Evolutionary conservation across 2,888 invertebrate genomes (phyloP).

Genomic region (Cataglyphis rosenhaueri): DNA sequence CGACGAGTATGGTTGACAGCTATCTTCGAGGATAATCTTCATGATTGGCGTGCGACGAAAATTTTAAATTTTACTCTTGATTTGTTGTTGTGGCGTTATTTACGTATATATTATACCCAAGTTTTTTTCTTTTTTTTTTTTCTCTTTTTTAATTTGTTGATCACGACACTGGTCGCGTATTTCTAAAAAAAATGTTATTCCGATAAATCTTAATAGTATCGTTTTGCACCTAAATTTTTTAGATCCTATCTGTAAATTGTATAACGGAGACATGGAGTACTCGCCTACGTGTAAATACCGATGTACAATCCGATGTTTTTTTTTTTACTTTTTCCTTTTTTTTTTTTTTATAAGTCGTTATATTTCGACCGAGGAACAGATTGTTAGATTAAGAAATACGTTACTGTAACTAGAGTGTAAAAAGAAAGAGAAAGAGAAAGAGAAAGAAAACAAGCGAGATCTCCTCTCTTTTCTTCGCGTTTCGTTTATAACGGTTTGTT

Average conservation of each 20-base stretch:
- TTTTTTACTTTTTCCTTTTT: constrained; percentile 1
- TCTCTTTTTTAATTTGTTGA: constrained; percentile 49
- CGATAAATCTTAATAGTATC: constrained; percentile 55
- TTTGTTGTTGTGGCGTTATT: constrained; percentile 64
- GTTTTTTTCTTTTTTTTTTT: constrained; percentile 43
- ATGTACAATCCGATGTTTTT: constrained; percentile 79
- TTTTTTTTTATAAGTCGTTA: constrained; percentile 73
- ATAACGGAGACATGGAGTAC: constrained; percentile 54
- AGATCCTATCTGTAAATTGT: constrained; percentile 77
- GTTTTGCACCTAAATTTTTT: constrained; percentile 52
- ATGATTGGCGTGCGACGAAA: constrained; percentile 61
- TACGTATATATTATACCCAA: constrained; percentile 61
- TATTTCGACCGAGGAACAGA: constrained; percentile 67
- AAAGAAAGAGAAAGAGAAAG: constrained; percentile 43
- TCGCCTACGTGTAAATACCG: constrained; percentile 77
- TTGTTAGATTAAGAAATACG: constrained; percentile 55
- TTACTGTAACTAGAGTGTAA: constrained; percentile 57
- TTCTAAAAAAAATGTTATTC: constrained; percentile 57
- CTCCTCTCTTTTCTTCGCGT: constrained; percentile 57
- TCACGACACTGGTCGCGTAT: constrained; percentile 35
- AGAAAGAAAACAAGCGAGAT: constrained; percentile 55
- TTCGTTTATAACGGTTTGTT: constrained; percentile 65
- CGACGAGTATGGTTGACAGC: constrained; percentile 42
- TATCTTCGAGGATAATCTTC: constrained; percentile 50
- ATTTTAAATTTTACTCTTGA: constrained; percentile 60